Conservation (phyloP, 1,140 invertebrate genomes). For the Ephestia elutella region DNA sequence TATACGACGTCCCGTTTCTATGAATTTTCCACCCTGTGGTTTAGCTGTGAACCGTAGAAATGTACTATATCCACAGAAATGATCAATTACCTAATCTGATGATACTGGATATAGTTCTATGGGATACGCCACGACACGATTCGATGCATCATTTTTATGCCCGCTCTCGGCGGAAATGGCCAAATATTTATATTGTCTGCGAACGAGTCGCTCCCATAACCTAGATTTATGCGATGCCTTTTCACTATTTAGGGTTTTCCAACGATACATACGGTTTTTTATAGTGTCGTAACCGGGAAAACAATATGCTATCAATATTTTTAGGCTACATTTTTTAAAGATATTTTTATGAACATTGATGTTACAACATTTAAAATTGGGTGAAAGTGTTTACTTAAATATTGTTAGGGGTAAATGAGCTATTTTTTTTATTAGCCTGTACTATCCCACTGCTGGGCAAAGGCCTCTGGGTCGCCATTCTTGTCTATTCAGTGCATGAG, state of each 20-base stretch:
- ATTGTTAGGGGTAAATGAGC: too few relatives aligned
- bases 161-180: background rate
- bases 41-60: too few relatives aligned
- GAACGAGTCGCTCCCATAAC: slow-evolving; percentile 34
- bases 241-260: slow-evolving; percentile 33
- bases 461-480: too few relatives aligned
- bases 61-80: too few relatives aligned
- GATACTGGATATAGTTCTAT: background rate
- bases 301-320: slow-evolving; percentile 9
- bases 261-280: slow-evolving; percentile 22
- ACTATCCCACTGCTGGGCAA: too few relatives aligned
- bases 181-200: slow-evolving; percentile 19
- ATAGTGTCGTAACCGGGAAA: slow-evolving; percentile 16
- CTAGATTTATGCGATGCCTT: slow-evolving; percentile 33
- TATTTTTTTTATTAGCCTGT: too few relatives aligned
- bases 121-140: background rate
- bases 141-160: background rate
- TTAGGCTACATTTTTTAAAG: slow-evolving; percentile 13
- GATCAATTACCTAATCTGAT: too few relatives aligned
- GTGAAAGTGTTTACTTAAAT: slow-evolving; percentile 1
- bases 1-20: too few relatives aligned
- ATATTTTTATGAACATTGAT: too few relatives aligned
- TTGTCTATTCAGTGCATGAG: too few relatives aligned
- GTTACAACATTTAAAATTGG: slow-evolving; percentile 16
- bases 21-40: too few relatives aligned